Evolutionary conservation across 2,113 vertebrate genomes (phyloP), one percentile per base, ranked within the genome.

Genomic region (Picathartes gymnocephalus): DNA sequence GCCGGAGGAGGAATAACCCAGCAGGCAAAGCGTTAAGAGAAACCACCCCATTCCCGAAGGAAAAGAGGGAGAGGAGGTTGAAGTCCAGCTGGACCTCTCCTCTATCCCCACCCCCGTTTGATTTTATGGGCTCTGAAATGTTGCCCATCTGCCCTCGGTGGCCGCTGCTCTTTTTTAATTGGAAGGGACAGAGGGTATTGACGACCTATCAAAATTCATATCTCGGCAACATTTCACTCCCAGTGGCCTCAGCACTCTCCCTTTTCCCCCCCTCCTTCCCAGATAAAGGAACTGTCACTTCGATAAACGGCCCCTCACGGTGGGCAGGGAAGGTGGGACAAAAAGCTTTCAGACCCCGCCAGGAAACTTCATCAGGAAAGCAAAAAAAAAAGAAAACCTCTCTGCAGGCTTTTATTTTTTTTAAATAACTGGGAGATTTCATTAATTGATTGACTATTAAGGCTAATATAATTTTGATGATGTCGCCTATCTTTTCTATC

Each of bases 201-300:
- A 98, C 93, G 95, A 97, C 70, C 97, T 96, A 97, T 98, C 97
- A 98, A 97, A 97, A 96, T 97, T 96, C 96, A 96, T 97, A 96
- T 96, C 95, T 94, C 72, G 40, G 94, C 96, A 95, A 87, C 96
- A 93, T 96, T 97, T 97, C 95, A 96, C 97, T 93, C 94, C 96
- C 87, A 91, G 96, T 93, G 92, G 94, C 94, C 96, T 97, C 96
- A 95, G 97, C 97, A 96, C 76, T 94, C 89, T 64, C 82, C 51
- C 35, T 71, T 79, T 62, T 5, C 7, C 60, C 44, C n/a, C 81
- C 76, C 80, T 88, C 81, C 4, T 73, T 91, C n/a, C 60, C 2
- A 78, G 47, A 84, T 81, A 86, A 91, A 93, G 93, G 76, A 83
- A 85, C 78, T 86, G 93, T 95, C 95, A 94, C 86, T 66, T 94